Evolutionary conservation across 2,888 invertebrate genomes (phyloP).

Genomic region (Sminthurides aquaticus): DNA sequence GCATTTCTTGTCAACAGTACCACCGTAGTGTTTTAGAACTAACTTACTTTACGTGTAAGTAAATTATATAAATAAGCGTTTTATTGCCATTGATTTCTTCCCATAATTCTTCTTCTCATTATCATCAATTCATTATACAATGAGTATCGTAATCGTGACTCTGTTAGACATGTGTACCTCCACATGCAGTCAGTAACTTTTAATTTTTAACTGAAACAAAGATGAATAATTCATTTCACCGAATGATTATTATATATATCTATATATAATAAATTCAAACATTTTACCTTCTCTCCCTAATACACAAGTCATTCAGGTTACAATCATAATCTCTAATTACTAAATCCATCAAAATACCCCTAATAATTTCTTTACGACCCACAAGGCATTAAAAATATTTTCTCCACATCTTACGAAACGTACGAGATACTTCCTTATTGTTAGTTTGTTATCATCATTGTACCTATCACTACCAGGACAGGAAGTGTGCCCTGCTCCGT

Average conservation of each 20-base stretch:
- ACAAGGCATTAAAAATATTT: not conserved
- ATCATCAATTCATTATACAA: not conserved
- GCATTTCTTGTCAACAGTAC: not conserved
- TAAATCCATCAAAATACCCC: not conserved
- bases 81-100: conserved; percentile 7
- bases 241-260: too few relatives aligned
- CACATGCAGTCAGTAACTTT: not conserved
- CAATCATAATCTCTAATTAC: not conserved
- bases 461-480: not conserved
- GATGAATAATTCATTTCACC: not conserved
- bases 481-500: too few relatives aligned
- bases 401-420: not conserved
- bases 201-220: not conserved
- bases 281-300: not conserved
- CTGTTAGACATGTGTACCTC: not conserved
- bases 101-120: not conserved
- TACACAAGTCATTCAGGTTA: not conserved
- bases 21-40: not conserved
- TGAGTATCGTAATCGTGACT: conserved; percentile 7
- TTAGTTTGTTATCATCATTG: not conserved
- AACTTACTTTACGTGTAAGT: conserved; percentile 3
- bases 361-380: not conserved
- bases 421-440: too few relatives aligned
- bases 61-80: conserved; percentile 5
- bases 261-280: too few relatives aligned